Percentiles rank a stretch among this genome's conserved stretches.
These are phyloP conservation scores for Lycophotia porphyrea DNA, from an alignment of 2,888 invertebrate genomes.

Conservation along the genomic window DNA sequence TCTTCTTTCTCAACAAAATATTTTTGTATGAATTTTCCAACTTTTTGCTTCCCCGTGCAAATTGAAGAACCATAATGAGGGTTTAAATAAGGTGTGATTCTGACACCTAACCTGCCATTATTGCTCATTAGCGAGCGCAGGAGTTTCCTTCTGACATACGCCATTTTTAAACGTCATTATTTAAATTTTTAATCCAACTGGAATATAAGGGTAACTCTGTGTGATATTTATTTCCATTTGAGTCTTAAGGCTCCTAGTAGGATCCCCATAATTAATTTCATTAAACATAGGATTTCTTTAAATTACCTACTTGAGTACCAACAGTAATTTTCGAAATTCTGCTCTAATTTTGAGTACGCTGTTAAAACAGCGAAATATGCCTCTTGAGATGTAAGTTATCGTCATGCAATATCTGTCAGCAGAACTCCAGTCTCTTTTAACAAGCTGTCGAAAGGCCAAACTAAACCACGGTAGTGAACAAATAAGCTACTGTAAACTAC, in stretches of 20 bases:
- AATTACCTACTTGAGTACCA: not conserved
- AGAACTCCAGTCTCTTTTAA: constrained; percentile 4
- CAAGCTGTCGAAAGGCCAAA: constrained; percentile 46
- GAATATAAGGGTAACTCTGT: not conserved
- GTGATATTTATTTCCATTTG: not conserved
- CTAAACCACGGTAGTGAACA: constrained; percentile 48
- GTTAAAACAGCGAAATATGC: not conserved
- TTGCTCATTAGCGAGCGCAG: constrained; percentile 35
- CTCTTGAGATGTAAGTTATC: not conserved
- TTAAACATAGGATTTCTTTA: not conserved
- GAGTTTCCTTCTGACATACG: constrained; percentile 1
- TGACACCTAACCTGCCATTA: constrained; percentile 50
- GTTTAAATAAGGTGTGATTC: constrained; percentile 36
- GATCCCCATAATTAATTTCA: not conserved
- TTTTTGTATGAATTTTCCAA: not conserved
- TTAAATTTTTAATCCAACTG: constrained; percentile 4
- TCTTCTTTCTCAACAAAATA: not conserved
- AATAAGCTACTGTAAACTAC: constrained; percentile 80
- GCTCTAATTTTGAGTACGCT: not conserved
- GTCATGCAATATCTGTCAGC: constrained; percentile 11
- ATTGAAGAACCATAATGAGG: constrained; percentile 27
- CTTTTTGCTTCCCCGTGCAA: constrained; percentile 1
- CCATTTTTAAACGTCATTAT: constrained; percentile 6
- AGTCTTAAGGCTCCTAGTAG: not conserved
- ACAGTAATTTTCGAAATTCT: not conserved